A percentile compares a stretch with the other conserved stretches of the same genome.
phyloP scores from a whole-genome alignment of 2,888 invertebrate genomes.

The Plagodis dolabraria region DNA sequence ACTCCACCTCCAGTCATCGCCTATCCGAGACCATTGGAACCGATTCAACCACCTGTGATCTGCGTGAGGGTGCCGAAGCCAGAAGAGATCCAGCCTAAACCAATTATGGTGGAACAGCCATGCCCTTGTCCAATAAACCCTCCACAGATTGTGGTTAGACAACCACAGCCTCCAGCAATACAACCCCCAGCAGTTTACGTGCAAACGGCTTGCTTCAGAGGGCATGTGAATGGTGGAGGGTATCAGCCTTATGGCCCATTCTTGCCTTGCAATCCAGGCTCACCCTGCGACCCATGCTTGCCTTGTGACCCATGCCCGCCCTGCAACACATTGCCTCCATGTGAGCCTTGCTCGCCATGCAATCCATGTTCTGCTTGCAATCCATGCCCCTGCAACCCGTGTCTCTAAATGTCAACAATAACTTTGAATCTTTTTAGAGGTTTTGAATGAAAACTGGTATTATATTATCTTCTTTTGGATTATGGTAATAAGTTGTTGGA shows the following conservation, averaged over 20 bases:
- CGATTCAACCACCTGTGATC: conserved; percentile 59
- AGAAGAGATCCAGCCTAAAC: conserved; percentile 50
- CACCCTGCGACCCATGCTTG: background rate
- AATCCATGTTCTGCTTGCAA: background rate
- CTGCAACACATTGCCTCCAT: background rate
- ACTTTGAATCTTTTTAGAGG: conserved; percentile 5
- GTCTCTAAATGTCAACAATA: conserved; percentile 2
- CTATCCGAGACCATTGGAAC: conserved; percentile 46
- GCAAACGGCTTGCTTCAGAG: conserved; percentile 3
- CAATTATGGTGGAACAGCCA: conserved; percentile 58
- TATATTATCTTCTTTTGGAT: too few species aligned
- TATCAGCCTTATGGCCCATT: too few species aligned
- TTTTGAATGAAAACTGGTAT: background rate
- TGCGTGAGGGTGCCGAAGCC: conserved; percentile 54
- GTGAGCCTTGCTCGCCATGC: background rate
- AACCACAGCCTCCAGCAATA: conserved; percentile 48
- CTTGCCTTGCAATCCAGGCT: background rate
- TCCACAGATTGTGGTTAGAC: conserved; percentile 56
- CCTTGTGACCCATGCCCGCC: conserved; percentile 1
- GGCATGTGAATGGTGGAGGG: conserved; percentile 1
- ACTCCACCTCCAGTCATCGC: conserved; percentile 61
- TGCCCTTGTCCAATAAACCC: conserved; percentile 48
- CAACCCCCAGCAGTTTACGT: conserved; percentile 49
- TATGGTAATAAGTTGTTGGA: too few species aligned
- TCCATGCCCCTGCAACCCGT: conserved; percentile 5